These are phyloP conservation scores for Agonopterix heracliana DNA, from an alignment of 2,888 invertebrate species.

Conservation along the genomic window DNA sequence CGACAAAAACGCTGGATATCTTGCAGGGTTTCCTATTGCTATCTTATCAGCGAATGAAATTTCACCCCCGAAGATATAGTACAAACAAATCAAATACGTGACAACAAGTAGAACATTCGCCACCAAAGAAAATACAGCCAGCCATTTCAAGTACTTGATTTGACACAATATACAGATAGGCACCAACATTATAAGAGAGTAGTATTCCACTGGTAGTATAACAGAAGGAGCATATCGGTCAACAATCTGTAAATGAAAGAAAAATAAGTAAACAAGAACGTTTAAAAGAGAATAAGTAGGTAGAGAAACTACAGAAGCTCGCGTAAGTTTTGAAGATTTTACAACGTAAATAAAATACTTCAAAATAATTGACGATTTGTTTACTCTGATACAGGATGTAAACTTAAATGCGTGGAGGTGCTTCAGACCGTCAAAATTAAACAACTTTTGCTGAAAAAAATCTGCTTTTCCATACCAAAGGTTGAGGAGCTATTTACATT, in stretches of 20 bases:
- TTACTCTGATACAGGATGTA: too few relatives aligned
- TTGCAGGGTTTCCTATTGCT: slow-evolving; percentile 69
- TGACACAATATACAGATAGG: slow-evolving; percentile 59
- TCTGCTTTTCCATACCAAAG: too few relatives aligned
- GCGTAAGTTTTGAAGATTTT: too few relatives aligned
- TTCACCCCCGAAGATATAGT: slow-evolving; percentile 82
- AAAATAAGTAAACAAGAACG: neutral
- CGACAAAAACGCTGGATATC: slow-evolving; percentile 90
- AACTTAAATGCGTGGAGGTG: too few relatives aligned
- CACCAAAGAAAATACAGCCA: slow-evolving; percentile 91
- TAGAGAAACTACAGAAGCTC: too few relatives aligned
- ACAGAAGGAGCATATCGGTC: slow-evolving; percentile 51
- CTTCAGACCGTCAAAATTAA: too few relatives aligned
- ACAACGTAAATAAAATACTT: too few relatives aligned
- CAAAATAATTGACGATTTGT: too few relatives aligned
- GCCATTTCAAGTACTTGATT: slow-evolving; percentile 84
- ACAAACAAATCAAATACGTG: slow-evolving; percentile 89
- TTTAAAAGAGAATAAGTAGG: too few relatives aligned
- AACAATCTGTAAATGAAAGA: slow-evolving; percentile 51
- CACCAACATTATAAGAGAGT: slow-evolving; percentile 53
- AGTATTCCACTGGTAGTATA: slow-evolving; percentile 54
- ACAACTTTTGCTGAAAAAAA: too few relatives aligned
- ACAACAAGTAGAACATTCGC: slow-evolving; percentile 89
- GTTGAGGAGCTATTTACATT: too few relatives aligned
- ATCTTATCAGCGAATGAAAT: slow-evolving; percentile 66